phyloP scores from a whole-genome alignment of 92 coral and sea anemone genomes.

The Phenganax subtilis region DNA sequence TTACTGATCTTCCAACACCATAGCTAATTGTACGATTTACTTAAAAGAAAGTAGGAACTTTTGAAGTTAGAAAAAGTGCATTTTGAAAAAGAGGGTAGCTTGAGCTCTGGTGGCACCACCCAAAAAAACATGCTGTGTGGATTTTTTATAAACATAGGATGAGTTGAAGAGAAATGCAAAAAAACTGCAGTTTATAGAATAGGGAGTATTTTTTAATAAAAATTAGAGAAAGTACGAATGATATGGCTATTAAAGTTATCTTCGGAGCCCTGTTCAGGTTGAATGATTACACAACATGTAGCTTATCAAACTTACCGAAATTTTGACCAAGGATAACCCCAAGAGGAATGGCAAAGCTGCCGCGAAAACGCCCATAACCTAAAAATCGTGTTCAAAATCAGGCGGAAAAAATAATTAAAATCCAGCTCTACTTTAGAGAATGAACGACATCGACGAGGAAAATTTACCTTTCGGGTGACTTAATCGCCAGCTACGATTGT shows the following conservation, averaged over 20 bases:
- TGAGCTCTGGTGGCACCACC: neutral
- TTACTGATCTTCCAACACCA: neutral
- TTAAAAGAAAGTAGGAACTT: neutral
- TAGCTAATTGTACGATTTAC: neutral
- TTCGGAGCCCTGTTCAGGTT: slow-evolving; percentile 18
- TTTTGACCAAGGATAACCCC: slow-evolving; percentile 80
- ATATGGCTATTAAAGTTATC: neutral
- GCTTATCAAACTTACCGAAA: slow-evolving; percentile 75
- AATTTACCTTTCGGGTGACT: slow-evolving; percentile 77
- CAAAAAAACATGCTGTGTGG: neutral
- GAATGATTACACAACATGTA: slow-evolving; percentile 14
- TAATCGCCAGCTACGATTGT: slow-evolving; percentile 87
- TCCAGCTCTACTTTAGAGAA: slow-evolving; percentile 58
- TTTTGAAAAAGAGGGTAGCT: neutral
- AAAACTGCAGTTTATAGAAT: neutral
- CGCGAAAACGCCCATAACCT: slow-evolving; percentile 99
- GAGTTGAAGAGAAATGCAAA: neutral
- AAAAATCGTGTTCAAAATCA: slow-evolving; percentile 53
- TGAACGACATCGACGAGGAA: slow-evolving; percentile 45
- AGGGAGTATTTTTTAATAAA: neutral
- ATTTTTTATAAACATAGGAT: slow-evolving; percentile 9
- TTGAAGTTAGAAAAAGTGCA: neutral
- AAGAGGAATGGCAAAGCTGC: slow-evolving; percentile 84
- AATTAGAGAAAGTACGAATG: neutral
- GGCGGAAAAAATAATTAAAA: slow-evolving; percentile 69